Base-by-base conservation (phyloP, 2,888 invertebrate genomes). In the Stenolophus ochropezus region DNA sequence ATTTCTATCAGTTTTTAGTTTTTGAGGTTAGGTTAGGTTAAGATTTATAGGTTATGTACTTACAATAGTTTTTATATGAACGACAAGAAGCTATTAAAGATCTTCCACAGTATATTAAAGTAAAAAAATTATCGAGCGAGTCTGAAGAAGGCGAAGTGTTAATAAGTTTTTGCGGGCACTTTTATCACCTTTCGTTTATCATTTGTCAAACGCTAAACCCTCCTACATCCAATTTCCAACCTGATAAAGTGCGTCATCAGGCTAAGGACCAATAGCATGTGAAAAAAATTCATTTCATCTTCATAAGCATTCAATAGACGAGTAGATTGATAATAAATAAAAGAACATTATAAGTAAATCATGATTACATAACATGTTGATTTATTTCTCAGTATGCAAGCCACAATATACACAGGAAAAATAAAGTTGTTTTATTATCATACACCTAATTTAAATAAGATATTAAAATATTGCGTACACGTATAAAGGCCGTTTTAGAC, bases 161-260 rank as follows among this genome's bases (percentile, higher is more conserved):
- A 42, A 11, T 42, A 42, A 42, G 11, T 42, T 42, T 42, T 42
- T 42, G 33, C 33, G 11, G 11, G 11, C 11, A 11, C 33, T 42
- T 42, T 42, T 42, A 42, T 42, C 33, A 42, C 33, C 33, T 42
- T 42, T 42, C 33, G 6, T 42, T 11, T 11, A 42, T 42, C 33
- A 42, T 42, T 42, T 42, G 11, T 42, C 33, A 42, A 42, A 42
- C 51, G 51, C 5, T 51, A 56, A 56, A 8, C 56, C 20, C 20
- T 56, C 20, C 21, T 56, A 56, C 20, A 56, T 11, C 20, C 1
- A 56, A 20, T 18, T 53, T 20, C 11, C 1, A 21, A 21, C 11
- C 56, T 56, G 56, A 56, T 11, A 56, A 56, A 56, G 18, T 56
- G 21, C 21, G 21, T 56, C 21, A 56, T 56, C 33, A 42, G 33